These are phyloP conservation scores for Pharmacophagus antenor DNA, from an alignment of 2,888 invertebrate genomes.

Conservation along the genomic window DNA sequence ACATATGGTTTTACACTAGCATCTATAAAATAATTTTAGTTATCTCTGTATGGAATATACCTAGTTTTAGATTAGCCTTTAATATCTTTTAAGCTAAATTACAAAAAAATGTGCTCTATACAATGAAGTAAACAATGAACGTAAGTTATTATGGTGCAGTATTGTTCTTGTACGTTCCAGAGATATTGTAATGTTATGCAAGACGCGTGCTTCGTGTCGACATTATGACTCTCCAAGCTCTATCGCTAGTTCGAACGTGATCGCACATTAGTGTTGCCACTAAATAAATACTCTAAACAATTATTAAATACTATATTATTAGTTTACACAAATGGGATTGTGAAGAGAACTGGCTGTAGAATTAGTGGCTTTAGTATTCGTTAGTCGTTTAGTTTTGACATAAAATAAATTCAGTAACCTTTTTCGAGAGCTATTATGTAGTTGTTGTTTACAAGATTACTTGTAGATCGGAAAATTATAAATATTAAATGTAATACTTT, in stretches of 20 bases:
- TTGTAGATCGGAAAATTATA: no score
- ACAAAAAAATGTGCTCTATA: background rate
- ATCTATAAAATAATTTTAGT: background rate
- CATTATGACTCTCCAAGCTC: slow-evolving; percentile 37
- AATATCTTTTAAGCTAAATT: background rate
- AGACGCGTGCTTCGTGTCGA: slow-evolving; percentile 36
- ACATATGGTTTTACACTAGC: no score
- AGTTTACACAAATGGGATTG: slow-evolving; percentile 20
- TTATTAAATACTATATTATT: slow-evolving; percentile 28
- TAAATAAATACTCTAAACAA: slow-evolving; percentile 53
- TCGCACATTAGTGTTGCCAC: slow-evolving; percentile 62
- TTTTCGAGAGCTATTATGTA: background rate
- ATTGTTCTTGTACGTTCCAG: background rate
- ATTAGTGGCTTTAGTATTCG: background rate
- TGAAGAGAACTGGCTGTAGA: slow-evolving; percentile 8
- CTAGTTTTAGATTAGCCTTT: background rate
- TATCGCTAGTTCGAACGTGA: slow-evolving; percentile 54
- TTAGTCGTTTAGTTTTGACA: slow-evolving; percentile 11
- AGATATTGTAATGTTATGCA: slow-evolving; percentile 42
- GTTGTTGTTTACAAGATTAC: background rate
- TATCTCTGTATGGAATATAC: background rate
- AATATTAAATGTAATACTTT: no score
- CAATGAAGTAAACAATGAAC: background rate
- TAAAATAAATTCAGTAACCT: background rate
- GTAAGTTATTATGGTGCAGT: background rate